Base-by-base conservation (phyloP, 2,888 invertebrate genomes). In the Nasonia oneida region DNA sequence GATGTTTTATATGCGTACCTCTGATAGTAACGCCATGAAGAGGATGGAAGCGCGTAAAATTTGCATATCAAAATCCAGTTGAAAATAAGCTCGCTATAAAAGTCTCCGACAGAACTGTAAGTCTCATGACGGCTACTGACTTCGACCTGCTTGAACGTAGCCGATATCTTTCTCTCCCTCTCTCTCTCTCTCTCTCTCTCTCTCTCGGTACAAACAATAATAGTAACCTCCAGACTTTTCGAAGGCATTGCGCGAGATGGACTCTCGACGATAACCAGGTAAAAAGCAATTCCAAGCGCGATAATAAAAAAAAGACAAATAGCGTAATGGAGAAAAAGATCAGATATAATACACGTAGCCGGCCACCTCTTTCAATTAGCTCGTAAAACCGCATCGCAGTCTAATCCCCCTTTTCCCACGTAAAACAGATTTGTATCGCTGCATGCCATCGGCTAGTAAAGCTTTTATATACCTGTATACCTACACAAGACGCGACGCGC, bases 11-110 rank as follows among this genome's bases (percentile, higher is more conserved):
- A 15, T 47, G 47, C 80, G 10, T 85, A 81, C 85, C 77, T 81
- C 29, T 33, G n/a, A 76, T 61, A 74, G 37, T 15, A 86, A 42
- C 18, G 75, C 29, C 23, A 71, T 50, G 15, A 83, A 71, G 23
- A 79, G 53, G 47, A 57, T 75, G 29, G 57, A 71, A 18, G 3
- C 18, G 61, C 42, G 76, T 70, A 76, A 71, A 76, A 76, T 70
- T 86, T 83, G 61, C 83, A 86, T 86, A 47, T 53, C 29, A n/a
- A 47, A 77, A 81, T 61, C 73, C 64, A 29, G 29, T 39, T 75
- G 75, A 75, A 53, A 39, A 39, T 50, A 84, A 78, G 18, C 33
- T 39, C 15, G n/a, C 15, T 47, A 42, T 3, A 15, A 64, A 29
- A 82, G 29, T 50, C 18, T 53, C 18, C 23, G 53, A 39, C 33